Conservation (phyloP, 2,113 vertebrate genomes). For the Pterocles orientalis region DNA sequence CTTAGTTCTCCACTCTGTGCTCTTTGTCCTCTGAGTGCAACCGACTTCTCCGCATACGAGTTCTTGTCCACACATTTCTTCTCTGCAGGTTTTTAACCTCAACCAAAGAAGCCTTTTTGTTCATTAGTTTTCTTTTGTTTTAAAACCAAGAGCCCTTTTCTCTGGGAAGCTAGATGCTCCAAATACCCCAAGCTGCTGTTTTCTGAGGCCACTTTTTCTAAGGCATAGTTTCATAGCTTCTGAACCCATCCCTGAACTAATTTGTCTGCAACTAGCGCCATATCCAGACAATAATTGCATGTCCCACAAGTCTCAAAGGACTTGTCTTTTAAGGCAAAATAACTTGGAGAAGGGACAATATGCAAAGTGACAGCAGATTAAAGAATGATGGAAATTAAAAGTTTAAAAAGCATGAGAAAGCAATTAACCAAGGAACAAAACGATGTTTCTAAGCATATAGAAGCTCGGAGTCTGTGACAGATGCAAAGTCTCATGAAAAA, state of each 20-base stretch:
- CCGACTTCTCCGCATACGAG: rapidly evolving
- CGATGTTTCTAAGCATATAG: neutral
- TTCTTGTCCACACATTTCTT: neutral
- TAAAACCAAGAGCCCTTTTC: neutral
- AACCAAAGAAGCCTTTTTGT: neutral
- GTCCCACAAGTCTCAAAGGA: neutral
- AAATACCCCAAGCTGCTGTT: neutral
- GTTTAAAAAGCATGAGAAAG: conserved; percentile 55
- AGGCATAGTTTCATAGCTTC: neutral
- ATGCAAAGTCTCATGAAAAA: neutral
- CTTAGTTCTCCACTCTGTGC: neutral
- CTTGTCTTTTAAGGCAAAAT: conserved; percentile 4
- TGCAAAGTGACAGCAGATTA: conserved; percentile 42
- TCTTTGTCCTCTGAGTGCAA: neutral
- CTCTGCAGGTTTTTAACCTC: neutral
- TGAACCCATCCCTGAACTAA: neutral
- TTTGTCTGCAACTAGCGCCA: neutral
- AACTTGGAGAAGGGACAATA: conserved; percentile 28
- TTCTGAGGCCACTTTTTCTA: neutral
- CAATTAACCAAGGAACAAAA: conserved; percentile 54
- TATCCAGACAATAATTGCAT: neutral
- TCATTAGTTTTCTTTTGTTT: neutral
- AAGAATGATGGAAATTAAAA: conserved; percentile 51
- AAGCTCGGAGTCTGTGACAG: neutral
- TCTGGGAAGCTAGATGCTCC: neutral